phyloP scores from a whole-genome alignment of 2,888 invertebrate genomes.

The Phaedon cochleariae region DNA sequence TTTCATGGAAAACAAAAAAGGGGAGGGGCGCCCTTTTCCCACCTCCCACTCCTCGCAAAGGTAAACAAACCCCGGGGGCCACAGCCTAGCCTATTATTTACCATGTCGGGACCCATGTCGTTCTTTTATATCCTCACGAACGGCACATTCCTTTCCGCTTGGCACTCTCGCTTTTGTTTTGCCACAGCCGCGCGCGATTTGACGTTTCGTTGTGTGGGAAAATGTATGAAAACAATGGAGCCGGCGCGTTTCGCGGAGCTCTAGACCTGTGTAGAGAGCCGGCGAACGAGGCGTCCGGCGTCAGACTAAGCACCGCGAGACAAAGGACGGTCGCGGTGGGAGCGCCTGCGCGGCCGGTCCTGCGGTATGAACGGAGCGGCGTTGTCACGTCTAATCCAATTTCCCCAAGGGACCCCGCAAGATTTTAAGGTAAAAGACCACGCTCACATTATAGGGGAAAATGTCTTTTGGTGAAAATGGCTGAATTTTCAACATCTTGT shows the following conservation, averaged over 20 bases:
- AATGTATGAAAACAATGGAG: constrained; percentile 48
- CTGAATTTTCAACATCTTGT: too few species aligned
- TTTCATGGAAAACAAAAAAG: too few species aligned
- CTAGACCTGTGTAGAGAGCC: constrained; percentile 51
- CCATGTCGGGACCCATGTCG: constrained; percentile 85
- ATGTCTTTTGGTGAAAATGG: too few species aligned
- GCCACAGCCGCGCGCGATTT: constrained; percentile 6
- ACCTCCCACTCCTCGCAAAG: constrained; percentile 30
- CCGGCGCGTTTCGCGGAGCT: constrained; percentile 60
- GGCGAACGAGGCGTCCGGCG: constrained; percentile 55
- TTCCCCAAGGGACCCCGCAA: constrained; percentile 25
- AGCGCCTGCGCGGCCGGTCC: constrained; percentile 55
- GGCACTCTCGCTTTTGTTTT: background rate
- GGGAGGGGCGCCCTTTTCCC: constrained; percentile 22
- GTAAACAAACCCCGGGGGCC: constrained; percentile 33
- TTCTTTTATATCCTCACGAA: constrained; percentile 68
- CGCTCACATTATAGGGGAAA: too few species aligned
- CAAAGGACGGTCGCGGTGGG: constrained; percentile 45
- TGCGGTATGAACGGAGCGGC: constrained; percentile 46
- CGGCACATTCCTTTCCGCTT: constrained; percentile 43
- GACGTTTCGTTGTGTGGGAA: background rate
- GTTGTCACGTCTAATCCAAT: constrained; percentile 36
- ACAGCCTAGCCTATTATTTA: constrained; percentile 57
- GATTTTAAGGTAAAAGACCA: too few species aligned
- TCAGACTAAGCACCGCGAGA: constrained; percentile 55